phyloP scores from a whole-genome alignment of 2,888 invertebrate species.

The Sipha maydis region DNA sequence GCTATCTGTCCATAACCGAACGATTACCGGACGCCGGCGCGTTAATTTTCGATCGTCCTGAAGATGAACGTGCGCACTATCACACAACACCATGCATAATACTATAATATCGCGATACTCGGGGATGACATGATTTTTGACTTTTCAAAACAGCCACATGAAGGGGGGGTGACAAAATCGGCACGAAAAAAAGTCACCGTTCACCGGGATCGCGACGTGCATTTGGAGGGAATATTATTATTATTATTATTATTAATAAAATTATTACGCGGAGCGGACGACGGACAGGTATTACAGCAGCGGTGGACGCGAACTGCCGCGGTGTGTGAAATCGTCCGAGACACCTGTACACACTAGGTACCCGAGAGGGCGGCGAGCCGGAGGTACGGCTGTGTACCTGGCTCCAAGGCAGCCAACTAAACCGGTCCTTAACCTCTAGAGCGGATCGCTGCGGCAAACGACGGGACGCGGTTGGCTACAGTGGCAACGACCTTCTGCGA shows the following conservation, averaged over 20 bases:
- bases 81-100: no score
- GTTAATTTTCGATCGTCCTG: no score
- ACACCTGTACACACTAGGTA: conserved; percentile 48
- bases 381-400: not conserved
- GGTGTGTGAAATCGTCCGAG: conserved; percentile 59
- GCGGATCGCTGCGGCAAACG: conserved; percentile 5
- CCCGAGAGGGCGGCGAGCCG: conserved; percentile 43
- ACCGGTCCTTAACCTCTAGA: conserved; percentile 51
- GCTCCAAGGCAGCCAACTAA: conserved; percentile 57
- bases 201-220: not conserved
- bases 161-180: not conserved
- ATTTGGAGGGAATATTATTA: conserved; percentile 38
- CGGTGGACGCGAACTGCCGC: conserved; percentile 38
- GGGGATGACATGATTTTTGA: not conserved
- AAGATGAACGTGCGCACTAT: no score
- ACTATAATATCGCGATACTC: no score
- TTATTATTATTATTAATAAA: no score
- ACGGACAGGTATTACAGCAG: conserved; percentile 3
- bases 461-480: conserved; percentile 54
- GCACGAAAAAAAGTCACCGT: not conserved
- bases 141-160: not conserved
- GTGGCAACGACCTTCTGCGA: conserved; percentile 57
- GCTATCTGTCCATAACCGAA: conserved; percentile 23
- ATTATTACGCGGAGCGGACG: conserved; percentile 1
- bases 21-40: no score